Evolutionary conservation across 2,888 invertebrate species (phyloP).

Genomic region (Pollenia labialis): DNA sequence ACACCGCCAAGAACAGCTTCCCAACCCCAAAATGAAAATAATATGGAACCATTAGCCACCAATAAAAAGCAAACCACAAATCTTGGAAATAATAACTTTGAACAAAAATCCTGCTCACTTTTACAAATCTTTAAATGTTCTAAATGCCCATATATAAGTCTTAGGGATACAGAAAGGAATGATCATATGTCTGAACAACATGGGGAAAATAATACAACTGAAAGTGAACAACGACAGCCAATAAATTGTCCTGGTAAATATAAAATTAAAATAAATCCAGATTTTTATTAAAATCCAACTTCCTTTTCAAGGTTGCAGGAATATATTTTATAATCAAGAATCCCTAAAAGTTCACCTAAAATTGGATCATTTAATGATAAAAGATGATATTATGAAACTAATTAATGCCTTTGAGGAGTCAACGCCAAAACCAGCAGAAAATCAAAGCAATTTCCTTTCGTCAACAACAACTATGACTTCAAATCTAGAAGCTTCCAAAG

Average conservation of each 20-base stretch:
- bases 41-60: constrained; percentile 35
- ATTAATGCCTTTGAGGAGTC: constrained; percentile 76
- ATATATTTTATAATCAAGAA: constrained; percentile 87
- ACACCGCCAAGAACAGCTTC: constrained; percentile 77
- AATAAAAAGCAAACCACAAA: constrained; percentile 23
- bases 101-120: constrained; percentile 6
- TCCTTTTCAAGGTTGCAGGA: constrained; percentile 85
- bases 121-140: constrained; percentile 78
- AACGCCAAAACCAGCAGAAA: not conserved
- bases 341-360: constrained; percentile 87
- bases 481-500: constrained; percentile 53
- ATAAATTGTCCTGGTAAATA: constrained; percentile 86
- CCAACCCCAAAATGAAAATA: constrained; percentile 50
- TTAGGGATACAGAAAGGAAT: constrained; percentile 75
- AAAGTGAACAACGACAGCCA: constrained; percentile 77
- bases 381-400: constrained; percentile 86
- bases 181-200: constrained; percentile 74
- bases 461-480: not conserved
- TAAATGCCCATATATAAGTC: constrained; percentile 80
- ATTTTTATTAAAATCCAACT: not conserved
- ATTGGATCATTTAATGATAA: constrained; percentile 88
- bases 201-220: constrained; percentile 11
- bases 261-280: not conserved
- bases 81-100: constrained; percentile 27
- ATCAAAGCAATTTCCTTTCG: not conserved